A percentile compares a stretch with the other conserved stretches of the same genome.
phyloP scores from a whole-genome alignment of 2,888 invertebrate species.

The Calameuta filiformis region DNA sequence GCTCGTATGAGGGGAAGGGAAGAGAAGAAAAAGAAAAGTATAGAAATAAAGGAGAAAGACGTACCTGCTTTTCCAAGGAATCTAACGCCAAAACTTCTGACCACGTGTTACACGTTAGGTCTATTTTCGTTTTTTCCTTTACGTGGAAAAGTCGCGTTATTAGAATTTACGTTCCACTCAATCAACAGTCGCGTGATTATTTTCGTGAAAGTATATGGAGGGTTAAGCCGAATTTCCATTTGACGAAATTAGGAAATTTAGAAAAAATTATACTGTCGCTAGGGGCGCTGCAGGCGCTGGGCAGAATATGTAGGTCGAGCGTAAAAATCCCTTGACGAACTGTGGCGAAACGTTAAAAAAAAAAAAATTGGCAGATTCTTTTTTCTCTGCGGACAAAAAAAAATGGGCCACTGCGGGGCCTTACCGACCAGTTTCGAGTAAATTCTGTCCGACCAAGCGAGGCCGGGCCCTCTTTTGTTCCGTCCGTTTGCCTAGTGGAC shows the following conservation, averaged over 20 bases:
- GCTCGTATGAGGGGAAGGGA: neutral
- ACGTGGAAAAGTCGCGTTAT: neutral
- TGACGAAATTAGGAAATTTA: neutral
- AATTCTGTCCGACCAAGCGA: neutral
- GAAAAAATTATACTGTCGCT: neutral
- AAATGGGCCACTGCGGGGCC: neutral
- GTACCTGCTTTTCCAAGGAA: neutral
- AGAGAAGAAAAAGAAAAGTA: neutral
- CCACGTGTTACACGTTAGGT: neutral
- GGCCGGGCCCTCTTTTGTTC: neutral
- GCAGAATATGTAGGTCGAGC: neutral
- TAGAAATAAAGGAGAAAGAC: neutral
- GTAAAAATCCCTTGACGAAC: neutral
- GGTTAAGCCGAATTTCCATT: neutral
- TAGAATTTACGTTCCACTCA: neutral
- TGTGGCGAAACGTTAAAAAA: neutral
- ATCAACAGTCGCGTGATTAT: neutral
- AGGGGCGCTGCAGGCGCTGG: neutral
- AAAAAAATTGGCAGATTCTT: neutral
- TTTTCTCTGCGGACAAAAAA: neutral
- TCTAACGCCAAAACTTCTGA: neutral
- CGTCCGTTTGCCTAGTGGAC: conserved; percentile 24
- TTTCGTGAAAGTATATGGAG: neutral
- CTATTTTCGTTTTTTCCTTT: neutral
- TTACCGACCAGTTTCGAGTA: neutral